Evolutionary conservation across 2,888 invertebrate genomes (phyloP), one percentile per base, ranked within the genome.

Genomic region (Diarsia mendica): DNA sequence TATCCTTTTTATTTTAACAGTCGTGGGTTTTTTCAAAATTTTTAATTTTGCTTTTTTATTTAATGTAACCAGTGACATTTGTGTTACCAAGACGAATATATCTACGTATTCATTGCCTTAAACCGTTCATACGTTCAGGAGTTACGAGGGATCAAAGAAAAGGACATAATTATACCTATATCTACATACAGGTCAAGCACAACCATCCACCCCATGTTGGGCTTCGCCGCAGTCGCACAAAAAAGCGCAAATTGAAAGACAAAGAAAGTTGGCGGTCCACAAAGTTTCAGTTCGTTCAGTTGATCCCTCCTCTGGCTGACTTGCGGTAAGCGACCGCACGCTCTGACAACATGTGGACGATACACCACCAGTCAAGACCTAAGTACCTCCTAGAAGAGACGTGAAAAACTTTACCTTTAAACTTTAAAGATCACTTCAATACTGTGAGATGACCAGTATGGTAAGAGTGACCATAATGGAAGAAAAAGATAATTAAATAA

Each of bases 251-350:
- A 15, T 15, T 28, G 58, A 58, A 28, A 15, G 15, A 58, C 15
- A 28, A 80, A 79, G 81, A 79, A 77, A 85, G 80, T 85, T 79
- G 72, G 75, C 65, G 66, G 60, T 33, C 67, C 53, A 55, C 74
- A 77, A 85, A 80, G 83, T 78, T 84, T 80, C 75, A 84, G 82
- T 83, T 71, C 65, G 71, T 83, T 79, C 72, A 79, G 84, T 81
- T 86, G 77, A 72, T 74, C 75, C 63, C 58, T 84, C 77, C 75
- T 78, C 72, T 69, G 72, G 75, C 75, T 82, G 80, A 82, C 85
- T 87, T 86, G 83, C 67, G 83, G 84, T 76, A 68, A 79, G 51
- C 76, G 71, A 77, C 82, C 81, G 51, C 79, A 71, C 46, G 83
- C 77, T 79, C 85, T 76, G 87, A 86, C 82, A 78, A 79, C 76